Conservation (phyloP, 2,797 vertebrate genomes). For the Otus scops region DNA sequence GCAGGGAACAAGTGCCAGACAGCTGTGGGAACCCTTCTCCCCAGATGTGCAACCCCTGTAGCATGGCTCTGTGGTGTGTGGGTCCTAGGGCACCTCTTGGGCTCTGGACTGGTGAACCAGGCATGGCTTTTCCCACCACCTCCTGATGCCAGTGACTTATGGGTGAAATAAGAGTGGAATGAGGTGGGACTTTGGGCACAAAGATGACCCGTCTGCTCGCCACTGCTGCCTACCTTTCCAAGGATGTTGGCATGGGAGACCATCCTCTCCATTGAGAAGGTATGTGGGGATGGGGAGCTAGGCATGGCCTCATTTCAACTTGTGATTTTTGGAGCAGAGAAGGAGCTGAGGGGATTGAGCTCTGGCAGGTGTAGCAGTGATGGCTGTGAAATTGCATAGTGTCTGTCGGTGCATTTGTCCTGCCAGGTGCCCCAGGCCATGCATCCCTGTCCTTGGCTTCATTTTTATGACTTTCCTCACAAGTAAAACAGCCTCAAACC, state of each 20-base stretch:
- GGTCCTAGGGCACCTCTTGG: not conserved
- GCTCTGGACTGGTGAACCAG: not conserved
- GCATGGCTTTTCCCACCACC: not conserved
- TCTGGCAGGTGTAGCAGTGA: not conserved
- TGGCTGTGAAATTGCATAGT: not conserved
- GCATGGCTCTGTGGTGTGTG: fast-evolving
- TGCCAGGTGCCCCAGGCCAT: fast-evolving
- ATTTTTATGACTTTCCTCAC: not conserved
- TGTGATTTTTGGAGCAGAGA: not conserved
- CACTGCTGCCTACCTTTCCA: not conserved
- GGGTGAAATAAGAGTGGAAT: not conserved
- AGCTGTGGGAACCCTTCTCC: not conserved
- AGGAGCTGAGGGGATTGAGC: not conserved
- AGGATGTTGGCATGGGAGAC: not conserved
- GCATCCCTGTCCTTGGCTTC: not conserved
- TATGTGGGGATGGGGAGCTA: fast-evolving
- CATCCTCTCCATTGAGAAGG: not conserved
- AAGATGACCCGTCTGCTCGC: fast-evolving
- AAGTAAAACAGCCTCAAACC: not conserved
- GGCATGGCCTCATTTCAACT: not conserved
- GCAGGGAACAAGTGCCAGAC: not conserved
- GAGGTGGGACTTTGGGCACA: no score
- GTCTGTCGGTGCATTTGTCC: fast-evolving
- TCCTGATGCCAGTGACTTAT: not conserved
- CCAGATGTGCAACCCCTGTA: not conserved